Evolutionary conservation across 2,797 vertebrate species (phyloP).

Genomic region (Sitta carolinensis): DNA sequence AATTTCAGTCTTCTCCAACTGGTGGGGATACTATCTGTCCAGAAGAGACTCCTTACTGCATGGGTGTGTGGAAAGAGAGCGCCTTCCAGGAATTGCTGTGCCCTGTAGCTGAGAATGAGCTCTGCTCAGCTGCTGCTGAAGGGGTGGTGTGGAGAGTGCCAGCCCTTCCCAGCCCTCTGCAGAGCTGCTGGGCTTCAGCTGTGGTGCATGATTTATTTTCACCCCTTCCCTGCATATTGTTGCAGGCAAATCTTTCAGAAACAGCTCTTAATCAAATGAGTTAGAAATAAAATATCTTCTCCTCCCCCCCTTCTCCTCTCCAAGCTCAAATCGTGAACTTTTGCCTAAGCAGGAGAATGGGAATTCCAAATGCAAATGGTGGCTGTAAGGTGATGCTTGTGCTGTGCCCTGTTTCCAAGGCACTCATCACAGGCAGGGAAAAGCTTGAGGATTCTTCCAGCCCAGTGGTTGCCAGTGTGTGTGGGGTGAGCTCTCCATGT

Average conservation of each 20-base stretch:
- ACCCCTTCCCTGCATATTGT: background rate
- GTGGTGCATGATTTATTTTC: background rate
- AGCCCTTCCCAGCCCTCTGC: background rate
- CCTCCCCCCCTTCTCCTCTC: background rate
- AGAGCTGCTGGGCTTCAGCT: background rate
- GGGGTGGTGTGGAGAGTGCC: background rate
- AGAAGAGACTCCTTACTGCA: background rate
- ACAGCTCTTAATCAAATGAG: constrained; percentile 50
- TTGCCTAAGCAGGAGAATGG: background rate
- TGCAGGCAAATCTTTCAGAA: constrained; percentile 10
- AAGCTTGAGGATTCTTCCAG: background rate
- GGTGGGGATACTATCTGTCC: background rate
- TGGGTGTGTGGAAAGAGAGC: background rate
- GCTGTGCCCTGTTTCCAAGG: background rate
- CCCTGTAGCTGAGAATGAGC: background rate
- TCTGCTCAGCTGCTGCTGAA: background rate
- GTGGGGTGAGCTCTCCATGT: background rate
- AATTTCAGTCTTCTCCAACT: background rate
- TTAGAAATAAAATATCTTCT: constrained; percentile 41
- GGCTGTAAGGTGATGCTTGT: background rate
- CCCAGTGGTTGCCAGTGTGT: rapidly evolving
- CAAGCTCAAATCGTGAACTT: background rate
- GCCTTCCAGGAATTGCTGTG: background rate
- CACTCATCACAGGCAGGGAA: background rate
- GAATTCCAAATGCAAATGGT: background rate